These are phyloP conservation scores for fruit fly (Drosophila melanogaster) DNA, from an alignment of 1,140 invertebrate genomes.

Conservation along the genomic window Release_6_plus_ISO1_MT NT_033779.5:4561001-4561500, in stretches of 20 bases:
- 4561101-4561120: conserved; percentile 92
- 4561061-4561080: conserved; percentile 92
- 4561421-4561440: conserved; percentile 93
- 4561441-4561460: conserved; percentile 95
- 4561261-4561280: conserved; percentile 89
- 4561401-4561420: conserved; percentile 91
- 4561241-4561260: conserved; percentile 89
- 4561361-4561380: conserved; percentile 94
- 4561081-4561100: conserved; percentile 92
- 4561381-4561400: conserved; percentile 88
- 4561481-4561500: conserved; percentile 97
- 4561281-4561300: conserved; percentile 94
- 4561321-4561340: conserved; percentile 92
- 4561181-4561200: conserved; percentile 94
- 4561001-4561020: conserved; percentile 94
- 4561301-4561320: conserved; percentile 94
- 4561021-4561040: conserved; percentile 97
- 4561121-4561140: conserved; percentile 90
- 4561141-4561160: conserved; percentile 94
- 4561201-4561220: conserved; percentile 90
- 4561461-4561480: conserved; percentile 92
- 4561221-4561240: conserved; percentile 88
- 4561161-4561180: conserved; percentile 89
- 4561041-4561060: conserved; percentile 95
- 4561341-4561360: conserved; percentile 92